Evolutionary conservation across 1,140 invertebrate genomes (phyloP).

Genomic region (Euwallacea similis): DNA sequence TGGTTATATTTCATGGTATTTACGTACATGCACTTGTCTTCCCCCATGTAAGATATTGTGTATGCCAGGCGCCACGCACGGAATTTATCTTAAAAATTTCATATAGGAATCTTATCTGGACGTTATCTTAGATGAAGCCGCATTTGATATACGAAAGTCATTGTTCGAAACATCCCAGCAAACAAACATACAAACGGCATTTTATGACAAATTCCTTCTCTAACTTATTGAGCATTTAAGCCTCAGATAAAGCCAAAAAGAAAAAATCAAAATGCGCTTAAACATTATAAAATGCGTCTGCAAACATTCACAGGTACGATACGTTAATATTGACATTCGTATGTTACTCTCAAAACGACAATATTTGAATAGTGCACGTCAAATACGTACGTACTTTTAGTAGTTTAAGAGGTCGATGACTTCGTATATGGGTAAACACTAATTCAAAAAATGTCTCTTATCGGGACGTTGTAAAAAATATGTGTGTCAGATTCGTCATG

Average conservation of each 20-base stretch:
- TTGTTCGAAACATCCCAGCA: not conserved
- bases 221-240: not conserved
- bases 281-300: slow-evolving; percentile 25
- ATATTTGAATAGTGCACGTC: slow-evolving; percentile 26
- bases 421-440: slow-evolving; percentile 15
- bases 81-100: slow-evolving; percentile 12
- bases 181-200: not conserved
- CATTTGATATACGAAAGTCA: not conserved
- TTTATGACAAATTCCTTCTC: not conserved
- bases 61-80: slow-evolving; percentile 24
- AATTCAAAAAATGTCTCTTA: slow-evolving; percentile 12
- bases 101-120: slow-evolving; percentile 18
- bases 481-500: not conserved
- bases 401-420: slow-evolving; percentile 26
- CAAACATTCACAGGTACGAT: slow-evolving; percentile 21
- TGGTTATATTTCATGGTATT: slow-evolving; percentile 28
- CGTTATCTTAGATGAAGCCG: not conserved
- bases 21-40: slow-evolving; percentile 22
- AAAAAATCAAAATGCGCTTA: slow-evolving; percentile 18
- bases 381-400: slow-evolving; percentile 24
- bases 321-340: slow-evolving; percentile 27
- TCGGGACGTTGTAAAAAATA: slow-evolving; percentile 2
- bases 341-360: slow-evolving; percentile 27
- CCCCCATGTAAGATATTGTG: slow-evolving; percentile 21
- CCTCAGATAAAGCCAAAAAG: slow-evolving; percentile 1